Conservation (phyloP, 2,888 invertebrate genomes). For the Mesoligia furuncula region DNA sequence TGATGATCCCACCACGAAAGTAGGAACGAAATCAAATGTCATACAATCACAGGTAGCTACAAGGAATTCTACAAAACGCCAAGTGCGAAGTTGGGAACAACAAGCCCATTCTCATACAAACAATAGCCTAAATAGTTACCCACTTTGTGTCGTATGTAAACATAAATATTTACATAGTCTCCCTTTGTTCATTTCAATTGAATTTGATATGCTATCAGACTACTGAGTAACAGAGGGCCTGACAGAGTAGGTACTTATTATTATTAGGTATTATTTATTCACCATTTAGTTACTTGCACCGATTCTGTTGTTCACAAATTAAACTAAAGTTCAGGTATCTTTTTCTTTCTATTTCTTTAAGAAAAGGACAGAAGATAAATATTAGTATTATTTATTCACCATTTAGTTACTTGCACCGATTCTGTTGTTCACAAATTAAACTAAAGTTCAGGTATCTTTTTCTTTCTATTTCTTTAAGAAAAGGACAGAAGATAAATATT, state of each 20-base stretch:
- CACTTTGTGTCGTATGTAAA: constrained; percentile 21
- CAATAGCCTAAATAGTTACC: constrained; percentile 26
- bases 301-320: too few species aligned
- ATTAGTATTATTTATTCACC: too few species aligned
- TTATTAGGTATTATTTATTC: too few species aligned
- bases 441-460: too few species aligned
- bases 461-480: too few species aligned
- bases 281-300: too few species aligned
- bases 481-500: too few species aligned
- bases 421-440: too few species aligned
- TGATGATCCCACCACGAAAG: background rate
- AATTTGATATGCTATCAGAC: constrained; percentile 34
- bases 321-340: too few species aligned
- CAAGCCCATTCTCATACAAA: constrained; percentile 24
- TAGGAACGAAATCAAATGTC: background rate
- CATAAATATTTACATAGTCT: constrained; percentile 42
- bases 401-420: too few species aligned
- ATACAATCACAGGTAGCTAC: background rate
- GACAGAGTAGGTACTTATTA: background rate
- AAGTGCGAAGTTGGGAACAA: background rate
- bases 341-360: too few species aligned
- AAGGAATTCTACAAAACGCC: background rate
- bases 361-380: too few species aligned
- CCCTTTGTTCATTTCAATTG: constrained; percentile 38
- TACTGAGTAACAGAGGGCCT: constrained; percentile 4